Percentiles rank a stretch among this genome's conserved stretches.
Conservation (phyloP, 2,888 invertebrate genomes). For the Torymus auratus region DNA sequence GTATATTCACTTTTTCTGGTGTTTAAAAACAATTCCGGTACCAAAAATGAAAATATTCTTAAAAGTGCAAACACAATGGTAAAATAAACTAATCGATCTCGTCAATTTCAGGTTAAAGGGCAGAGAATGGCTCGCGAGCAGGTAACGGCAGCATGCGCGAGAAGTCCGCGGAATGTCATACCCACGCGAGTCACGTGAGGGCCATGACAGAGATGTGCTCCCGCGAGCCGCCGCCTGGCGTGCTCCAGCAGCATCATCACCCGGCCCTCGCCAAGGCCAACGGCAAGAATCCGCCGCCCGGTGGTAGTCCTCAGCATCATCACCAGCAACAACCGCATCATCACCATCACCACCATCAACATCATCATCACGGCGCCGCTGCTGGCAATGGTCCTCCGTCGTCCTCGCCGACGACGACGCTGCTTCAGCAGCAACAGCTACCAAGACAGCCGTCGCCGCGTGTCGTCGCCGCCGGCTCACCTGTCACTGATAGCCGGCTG, state of each 20-base stretch:
- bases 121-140: slow-evolving; percentile 65
- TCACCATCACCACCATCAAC: background rate
- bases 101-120: slow-evolving; percentile 50
- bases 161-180: slow-evolving; percentile 76
- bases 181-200: slow-evolving; percentile 76
- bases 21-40: too few relatives aligned
- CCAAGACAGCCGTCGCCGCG: too few relatives aligned
- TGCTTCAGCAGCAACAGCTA: too few relatives aligned
- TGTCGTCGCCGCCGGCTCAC: too few relatives aligned
- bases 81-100: too few relatives aligned
- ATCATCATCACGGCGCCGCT: slow-evolving; percentile 7
- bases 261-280: slow-evolving; percentile 74
- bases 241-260: slow-evolving; percentile 59
- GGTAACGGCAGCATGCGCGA: slow-evolving; percentile 74
- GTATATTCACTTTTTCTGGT: too few relatives aligned
- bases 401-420: too few relatives aligned
- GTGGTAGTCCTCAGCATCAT: slow-evolving; percentile 27
- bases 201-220: slow-evolving; percentile 76
- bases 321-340: slow-evolving; percentile 6
- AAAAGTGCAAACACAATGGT: too few relatives aligned
- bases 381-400: background rate
- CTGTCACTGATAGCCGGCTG: too few relatives aligned
- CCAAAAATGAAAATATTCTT: too few relatives aligned
- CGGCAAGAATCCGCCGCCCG: slow-evolving; percentile 70
- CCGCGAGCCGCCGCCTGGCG: slow-evolving; percentile 71